phyloP scores from a whole-genome alignment of 1,140 invertebrate genomes.

The Armadillidium nasatum region DNA sequence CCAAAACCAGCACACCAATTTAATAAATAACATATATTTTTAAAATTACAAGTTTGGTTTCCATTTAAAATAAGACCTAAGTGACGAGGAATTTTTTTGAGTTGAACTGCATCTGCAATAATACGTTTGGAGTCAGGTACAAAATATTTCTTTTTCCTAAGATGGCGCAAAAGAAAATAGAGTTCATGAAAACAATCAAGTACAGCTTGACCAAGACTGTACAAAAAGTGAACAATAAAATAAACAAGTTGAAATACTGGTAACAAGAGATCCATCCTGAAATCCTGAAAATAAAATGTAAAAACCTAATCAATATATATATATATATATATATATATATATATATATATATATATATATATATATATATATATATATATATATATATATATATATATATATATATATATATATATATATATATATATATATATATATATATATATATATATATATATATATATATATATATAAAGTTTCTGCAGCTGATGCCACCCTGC shows the following conservation, averaged over 20 bases:
- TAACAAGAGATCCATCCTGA: conserved; percentile 30
- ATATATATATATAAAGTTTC: too few relatives aligned
- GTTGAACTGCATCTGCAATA: not conserved
- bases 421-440: too few relatives aligned
- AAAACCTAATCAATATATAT: too few relatives aligned
- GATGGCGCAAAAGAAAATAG: not conserved
- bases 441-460: too few relatives aligned
- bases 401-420: too few relatives aligned
- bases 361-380: too few relatives aligned
- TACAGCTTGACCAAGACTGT: conserved; percentile 29
- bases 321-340: too few relatives aligned
- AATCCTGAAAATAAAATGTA: too few relatives aligned
- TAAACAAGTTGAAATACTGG: conserved; percentile 36
- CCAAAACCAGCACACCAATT: not conserved
- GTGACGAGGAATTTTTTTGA: not conserved
- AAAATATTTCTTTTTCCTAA: not conserved
- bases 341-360: too few relatives aligned
- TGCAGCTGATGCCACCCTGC: too few relatives aligned
- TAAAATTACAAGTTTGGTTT: not conserved
- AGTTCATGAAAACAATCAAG: conserved; percentile 17
- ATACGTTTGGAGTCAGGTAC: not conserved
- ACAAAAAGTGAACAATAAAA: conserved; percentile 36
- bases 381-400: too few relatives aligned
- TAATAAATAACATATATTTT: conserved; percentile 3
- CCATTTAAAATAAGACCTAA: not conserved